Percentiles rank a stretch among this genome's conserved stretches.
Evolutionary conservation across 2,888 invertebrate species (phyloP).

Genomic region (Stenodema calcarata): DNA sequence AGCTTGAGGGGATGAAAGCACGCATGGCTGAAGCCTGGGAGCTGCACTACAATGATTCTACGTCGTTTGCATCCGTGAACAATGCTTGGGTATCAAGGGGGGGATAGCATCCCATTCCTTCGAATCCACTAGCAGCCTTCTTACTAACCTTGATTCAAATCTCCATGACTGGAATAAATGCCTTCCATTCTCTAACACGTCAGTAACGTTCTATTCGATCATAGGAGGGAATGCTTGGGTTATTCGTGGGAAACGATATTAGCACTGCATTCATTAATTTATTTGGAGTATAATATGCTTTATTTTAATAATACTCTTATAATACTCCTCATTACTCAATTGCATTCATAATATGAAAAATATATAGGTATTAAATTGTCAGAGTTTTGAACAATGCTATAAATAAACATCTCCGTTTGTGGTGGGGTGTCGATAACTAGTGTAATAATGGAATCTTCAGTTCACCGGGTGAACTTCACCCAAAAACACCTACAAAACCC

Average conservation of each 20-base stretch:
- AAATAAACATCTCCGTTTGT: no score
- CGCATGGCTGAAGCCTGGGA: constrained; percentile 4
- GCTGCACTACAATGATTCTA: constrained; percentile 14
- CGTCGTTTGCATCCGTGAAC: constrained; percentile 34
- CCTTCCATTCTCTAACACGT: neutral
- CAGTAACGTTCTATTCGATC: neutral
- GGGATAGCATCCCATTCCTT: neutral
- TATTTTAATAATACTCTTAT: no score
- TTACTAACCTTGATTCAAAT: neutral
- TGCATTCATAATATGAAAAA: no score
- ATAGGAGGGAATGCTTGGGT: neutral
- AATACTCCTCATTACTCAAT: no score
- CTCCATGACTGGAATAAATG: neutral
- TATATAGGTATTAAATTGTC: no score
- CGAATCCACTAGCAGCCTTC: neutral
- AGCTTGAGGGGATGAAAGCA: neutral
- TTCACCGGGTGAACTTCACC: no score
- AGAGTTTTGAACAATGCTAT: no score
- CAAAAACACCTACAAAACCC: no score
- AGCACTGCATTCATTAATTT: no score
- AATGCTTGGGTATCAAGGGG: constrained; percentile 2
- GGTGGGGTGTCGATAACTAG: no score
- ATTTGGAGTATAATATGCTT: no score
- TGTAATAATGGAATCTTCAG: no score
- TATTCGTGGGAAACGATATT: neutral